Evolutionary conservation across 1,140 invertebrate genomes (phyloP).

Genomic region (Acromyrmex echinatior): DNA sequence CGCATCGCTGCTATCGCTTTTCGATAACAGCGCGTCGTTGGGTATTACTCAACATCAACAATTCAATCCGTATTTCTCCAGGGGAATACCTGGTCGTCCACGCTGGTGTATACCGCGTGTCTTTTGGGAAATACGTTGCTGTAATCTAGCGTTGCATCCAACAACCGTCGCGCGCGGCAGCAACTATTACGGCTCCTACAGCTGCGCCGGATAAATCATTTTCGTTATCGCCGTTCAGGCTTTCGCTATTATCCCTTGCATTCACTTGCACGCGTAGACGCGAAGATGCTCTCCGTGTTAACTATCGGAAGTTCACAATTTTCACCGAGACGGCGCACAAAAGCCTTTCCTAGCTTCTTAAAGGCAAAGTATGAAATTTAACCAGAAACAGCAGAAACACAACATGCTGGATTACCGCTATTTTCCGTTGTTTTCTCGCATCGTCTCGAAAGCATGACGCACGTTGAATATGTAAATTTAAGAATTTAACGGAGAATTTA

Average conservation of each 20-base stretch:
- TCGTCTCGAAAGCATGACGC: background rate
- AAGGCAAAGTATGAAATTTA: background rate
- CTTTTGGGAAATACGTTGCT: slow-evolving; percentile 68
- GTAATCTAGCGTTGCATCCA: slow-evolving; percentile 47
- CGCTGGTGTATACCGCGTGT: slow-evolving; percentile 10
- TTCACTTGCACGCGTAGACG: background rate
- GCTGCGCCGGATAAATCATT: slow-evolving; percentile 48
- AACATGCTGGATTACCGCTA: background rate
- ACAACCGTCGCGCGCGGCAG: slow-evolving; percentile 8
- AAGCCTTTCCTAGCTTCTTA: background rate
- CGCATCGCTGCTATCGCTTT: slow-evolving; percentile 61
- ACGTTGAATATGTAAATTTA: background rate
- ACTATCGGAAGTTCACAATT: slow-evolving; percentile 9
- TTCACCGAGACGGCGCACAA: background rate
- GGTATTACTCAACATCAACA: slow-evolving; percentile 76
- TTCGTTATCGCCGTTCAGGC: slow-evolving; percentile 13
- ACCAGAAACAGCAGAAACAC: background rate
- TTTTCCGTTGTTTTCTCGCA: background rate
- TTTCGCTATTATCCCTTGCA: background rate
- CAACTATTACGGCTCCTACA: background rate
- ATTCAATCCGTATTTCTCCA: slow-evolving; percentile 80
- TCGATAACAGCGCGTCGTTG: slow-evolving; percentile 61
- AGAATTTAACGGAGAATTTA: background rate
- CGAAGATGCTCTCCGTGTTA: background rate
- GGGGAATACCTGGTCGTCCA: slow-evolving; percentile 5